A percentile compares a stretch with the other conserved stretches of the same genome.
Conservation (phyloP, 1,140 invertebrate genomes). For the Cyphomyrmex costatus region DNA sequence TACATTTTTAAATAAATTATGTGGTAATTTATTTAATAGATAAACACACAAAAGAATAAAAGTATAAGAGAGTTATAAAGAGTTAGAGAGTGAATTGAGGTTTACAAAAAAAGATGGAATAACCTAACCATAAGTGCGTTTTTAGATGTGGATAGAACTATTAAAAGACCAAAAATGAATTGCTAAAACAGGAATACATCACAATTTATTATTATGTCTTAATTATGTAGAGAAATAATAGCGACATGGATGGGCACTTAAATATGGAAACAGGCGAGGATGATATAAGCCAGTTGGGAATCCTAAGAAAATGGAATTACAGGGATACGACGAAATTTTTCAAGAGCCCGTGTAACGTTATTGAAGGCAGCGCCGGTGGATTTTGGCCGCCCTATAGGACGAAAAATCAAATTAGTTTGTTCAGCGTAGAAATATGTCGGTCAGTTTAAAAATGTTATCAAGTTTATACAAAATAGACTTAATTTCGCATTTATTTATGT, state of each 20-base stretch:
- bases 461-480: not conserved
- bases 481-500: too few species aligned
- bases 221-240: constrained; percentile 90
- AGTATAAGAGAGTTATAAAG: too few species aligned
- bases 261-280: constrained; percentile 91
- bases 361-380: constrained; percentile 92
- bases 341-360: constrained; percentile 87
- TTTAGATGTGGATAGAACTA: not conserved
- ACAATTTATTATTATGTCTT: not conserved
- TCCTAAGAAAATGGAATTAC: constrained; percentile 91
- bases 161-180: not conserved
- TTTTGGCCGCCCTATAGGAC: constrained; percentile 90
- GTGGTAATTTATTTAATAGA: too few species aligned
- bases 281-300: constrained; percentile 89
- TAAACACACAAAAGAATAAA: too few species aligned
- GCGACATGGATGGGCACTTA: constrained; percentile 91
- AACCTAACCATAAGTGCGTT: too few species aligned
- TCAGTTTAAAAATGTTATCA: constrained; percentile 62
- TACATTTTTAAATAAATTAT: too few species aligned
- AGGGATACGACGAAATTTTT: constrained; percentile 88
- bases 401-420: constrained; percentile 88
- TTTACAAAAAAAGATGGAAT: too few species aligned
- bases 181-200: not conserved
- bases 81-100: too few species aligned
- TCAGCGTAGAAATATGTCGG: constrained; percentile 91